Percentiles rank a stretch among this genome's conserved stretches.
Evolutionary conservation across 2,113 vertebrate species (phyloP).

Genomic region (Oncorhynchus gorbuscha): DNA sequence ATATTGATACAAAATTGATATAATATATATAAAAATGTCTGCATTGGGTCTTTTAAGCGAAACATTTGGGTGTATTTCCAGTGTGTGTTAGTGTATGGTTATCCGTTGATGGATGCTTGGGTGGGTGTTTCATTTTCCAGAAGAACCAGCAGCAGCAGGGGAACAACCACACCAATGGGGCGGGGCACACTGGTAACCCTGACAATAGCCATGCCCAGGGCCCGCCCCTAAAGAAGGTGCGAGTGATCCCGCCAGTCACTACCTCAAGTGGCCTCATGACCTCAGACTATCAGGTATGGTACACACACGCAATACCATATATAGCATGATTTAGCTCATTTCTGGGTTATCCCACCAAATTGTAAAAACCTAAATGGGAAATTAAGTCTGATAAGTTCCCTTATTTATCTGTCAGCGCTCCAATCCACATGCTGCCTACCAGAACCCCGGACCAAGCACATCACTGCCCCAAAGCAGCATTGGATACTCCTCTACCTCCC

Average conservation of each 20-base stretch:
- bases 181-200: conserved; percentile 95
- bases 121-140: conserved; percentile 35
- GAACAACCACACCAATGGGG: conserved; percentile 99
- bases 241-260: conserved; percentile 99
- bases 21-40: no score
- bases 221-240: conserved; percentile 97
- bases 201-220: conserved; percentile 98
- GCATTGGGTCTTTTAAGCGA: no score
- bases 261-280: conserved; percentile 99
- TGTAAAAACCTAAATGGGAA: background rate
- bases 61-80: no score
- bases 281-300: conserved; percentile 98
- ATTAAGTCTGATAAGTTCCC: background rate
- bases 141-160: conserved; percentile 90
- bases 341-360: background rate
- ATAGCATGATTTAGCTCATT: no score
- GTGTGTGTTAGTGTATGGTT: no score
- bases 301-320: no score
- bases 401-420: conserved; percentile 81
- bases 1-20: no score
- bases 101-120: background rate
- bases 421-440: conserved; percentile 99
- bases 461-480: conserved; percentile 99
- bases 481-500: conserved; percentile 99
- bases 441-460: conserved; percentile 99